These are phyloP conservation scores for Macrobrachium nipponense DNA, from an alignment of 1,140 invertebrate genomes.

Conservation along the genomic window DNA sequence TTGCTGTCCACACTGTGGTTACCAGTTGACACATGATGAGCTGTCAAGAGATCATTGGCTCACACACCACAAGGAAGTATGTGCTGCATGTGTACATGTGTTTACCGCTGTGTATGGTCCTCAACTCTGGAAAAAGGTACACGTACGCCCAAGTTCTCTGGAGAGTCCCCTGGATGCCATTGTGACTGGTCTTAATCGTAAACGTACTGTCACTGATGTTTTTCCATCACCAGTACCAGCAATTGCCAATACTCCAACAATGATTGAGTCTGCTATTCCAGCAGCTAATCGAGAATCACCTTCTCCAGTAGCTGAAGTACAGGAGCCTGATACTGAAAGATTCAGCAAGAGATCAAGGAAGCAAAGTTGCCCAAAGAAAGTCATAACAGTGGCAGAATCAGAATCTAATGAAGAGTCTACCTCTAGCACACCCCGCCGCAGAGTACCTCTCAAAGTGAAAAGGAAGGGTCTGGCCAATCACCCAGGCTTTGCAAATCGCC, in stretches of 20 bases:
- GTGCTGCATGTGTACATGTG: conserved; percentile 66
- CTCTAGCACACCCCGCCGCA: conserved; percentile 16
- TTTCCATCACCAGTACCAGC: conserved; percentile 1
- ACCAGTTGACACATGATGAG: conserved; percentile 62
- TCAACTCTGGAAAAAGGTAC: conserved; percentile 64
- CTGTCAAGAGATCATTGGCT: conserved; percentile 66
- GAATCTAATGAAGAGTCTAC: conserved; percentile 15
- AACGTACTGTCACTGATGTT: conserved; percentile 45
- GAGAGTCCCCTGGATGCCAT: conserved; percentile 56
- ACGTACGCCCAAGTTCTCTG: conserved; percentile 35
- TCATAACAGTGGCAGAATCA: conserved; percentile 66
- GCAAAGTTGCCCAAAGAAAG: conserved; percentile 70
- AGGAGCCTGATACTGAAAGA: conserved; percentile 58
- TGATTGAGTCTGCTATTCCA: not conserved
- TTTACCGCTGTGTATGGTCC: conserved; percentile 66
- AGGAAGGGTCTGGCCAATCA: conserved; percentile 35
- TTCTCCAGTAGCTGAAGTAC: conserved; percentile 56
- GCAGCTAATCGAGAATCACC: conserved; percentile 33
- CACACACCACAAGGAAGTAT: conserved; percentile 66
- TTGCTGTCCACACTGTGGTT: conserved; percentile 68
- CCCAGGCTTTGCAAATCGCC: conserved; percentile 47
- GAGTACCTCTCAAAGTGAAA: conserved; percentile 1
- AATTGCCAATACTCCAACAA: conserved; percentile 20
- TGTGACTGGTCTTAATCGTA: conserved; percentile 50
- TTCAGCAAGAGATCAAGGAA: conserved; percentile 69